Conservation (phyloP, 1,140 invertebrate genomes). For the Drosophila guanche region DNA sequence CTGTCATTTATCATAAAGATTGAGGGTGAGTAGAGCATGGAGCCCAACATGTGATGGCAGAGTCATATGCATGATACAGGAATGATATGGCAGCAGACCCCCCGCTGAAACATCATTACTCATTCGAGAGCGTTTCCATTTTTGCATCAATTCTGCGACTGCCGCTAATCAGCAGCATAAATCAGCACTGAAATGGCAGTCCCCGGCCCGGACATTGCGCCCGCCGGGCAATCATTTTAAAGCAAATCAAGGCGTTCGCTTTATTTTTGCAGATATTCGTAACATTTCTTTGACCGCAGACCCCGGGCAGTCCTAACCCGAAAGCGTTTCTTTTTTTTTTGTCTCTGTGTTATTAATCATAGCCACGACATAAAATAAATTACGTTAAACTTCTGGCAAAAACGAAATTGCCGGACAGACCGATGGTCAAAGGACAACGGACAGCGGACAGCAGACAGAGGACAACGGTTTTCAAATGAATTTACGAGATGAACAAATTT, state of each 20-base stretch:
- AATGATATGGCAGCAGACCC: background rate
- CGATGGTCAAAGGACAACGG: conserved; percentile 25
- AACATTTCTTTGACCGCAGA: conserved; percentile 53
- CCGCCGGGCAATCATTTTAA: conserved; percentile 57
- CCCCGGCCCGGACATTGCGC: background rate
- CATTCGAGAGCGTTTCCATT: conserved; percentile 66
- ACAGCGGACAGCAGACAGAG: conserved; percentile 11
- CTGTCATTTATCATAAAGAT: conserved; percentile 73
- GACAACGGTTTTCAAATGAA: conserved; percentile 69
- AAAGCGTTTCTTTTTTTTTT: conserved; percentile 53
- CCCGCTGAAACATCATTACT: conserved; percentile 58
- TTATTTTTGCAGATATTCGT: conserved; percentile 12
- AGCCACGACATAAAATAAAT: conserved; percentile 79
- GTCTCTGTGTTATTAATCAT: conserved; percentile 72
- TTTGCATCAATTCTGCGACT: conserved; percentile 61
- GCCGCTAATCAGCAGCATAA: conserved; percentile 78
- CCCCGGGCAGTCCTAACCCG: conserved; percentile 32
- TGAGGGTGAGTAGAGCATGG: conserved; percentile 32
- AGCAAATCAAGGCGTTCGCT: conserved; percentile 36
- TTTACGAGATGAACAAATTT: conserved; percentile 80
- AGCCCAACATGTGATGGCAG: too few species aligned
- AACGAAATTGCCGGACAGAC: conserved; percentile 57
- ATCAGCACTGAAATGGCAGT: conserved; percentile 64
- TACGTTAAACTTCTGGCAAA: conserved; percentile 72
- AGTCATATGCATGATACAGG: conserved; percentile 31